A percentile compares a stretch with the other conserved stretches of the same genome.
phyloP scores from a whole-genome alignment of 2,797 vertebrate species.

The Prunella strophiata region DNA sequence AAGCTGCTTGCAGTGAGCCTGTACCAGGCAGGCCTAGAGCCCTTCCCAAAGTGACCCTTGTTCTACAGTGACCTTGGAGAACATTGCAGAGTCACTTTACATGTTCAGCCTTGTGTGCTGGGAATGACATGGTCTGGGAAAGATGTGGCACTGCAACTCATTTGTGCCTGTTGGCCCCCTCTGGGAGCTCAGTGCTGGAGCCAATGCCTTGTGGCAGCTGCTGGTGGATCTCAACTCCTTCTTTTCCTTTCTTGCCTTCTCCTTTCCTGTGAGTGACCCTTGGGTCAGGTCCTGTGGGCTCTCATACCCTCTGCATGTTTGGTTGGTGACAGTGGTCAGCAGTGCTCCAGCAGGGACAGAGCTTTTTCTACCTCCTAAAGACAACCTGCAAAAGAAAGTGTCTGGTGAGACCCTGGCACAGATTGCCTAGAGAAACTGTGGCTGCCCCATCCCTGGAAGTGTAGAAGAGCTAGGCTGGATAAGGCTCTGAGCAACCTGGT shows the following conservation, averaged over 20 bases:
- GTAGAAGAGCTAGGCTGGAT: neutral
- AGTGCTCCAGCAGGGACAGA: neutral
- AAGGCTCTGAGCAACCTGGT: neutral
- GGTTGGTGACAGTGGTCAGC: neutral
- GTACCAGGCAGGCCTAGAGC: neutral
- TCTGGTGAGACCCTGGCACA: neutral
- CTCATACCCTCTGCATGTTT: neutral
- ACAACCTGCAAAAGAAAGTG: neutral
- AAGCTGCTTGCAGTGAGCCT: neutral
- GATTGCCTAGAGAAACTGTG: neutral
- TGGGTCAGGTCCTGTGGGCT: neutral
- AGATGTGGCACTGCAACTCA: neutral
- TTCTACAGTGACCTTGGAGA: neutral
- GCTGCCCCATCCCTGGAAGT: neutral
- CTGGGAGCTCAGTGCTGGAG: neutral
- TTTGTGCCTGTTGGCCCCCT: neutral
- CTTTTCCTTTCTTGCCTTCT: neutral
- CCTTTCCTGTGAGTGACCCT: neutral
- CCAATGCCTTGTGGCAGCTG: rapidly evolving
- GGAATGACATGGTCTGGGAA: neutral
- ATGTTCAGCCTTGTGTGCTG: neutral
- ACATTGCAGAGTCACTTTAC: neutral
- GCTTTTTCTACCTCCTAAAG: neutral
- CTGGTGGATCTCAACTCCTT: neutral
- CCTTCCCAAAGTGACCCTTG: neutral